phyloP scores from a whole-genome alignment of 2,113 vertebrate genomes.

The Cervus canadensis region DNA sequence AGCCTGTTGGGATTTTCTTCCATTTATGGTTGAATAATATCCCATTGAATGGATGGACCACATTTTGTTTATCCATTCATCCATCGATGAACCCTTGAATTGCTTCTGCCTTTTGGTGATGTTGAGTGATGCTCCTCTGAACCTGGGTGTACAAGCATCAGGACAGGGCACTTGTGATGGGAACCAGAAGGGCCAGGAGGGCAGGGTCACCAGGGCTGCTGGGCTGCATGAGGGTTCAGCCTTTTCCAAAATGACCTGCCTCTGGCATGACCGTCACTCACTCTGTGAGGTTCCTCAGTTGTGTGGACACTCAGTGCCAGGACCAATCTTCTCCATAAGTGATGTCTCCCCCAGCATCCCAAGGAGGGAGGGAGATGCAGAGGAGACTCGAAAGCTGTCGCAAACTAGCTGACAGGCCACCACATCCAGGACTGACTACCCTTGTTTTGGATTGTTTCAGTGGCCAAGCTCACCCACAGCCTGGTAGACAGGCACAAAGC shows the following conservation, averaged over 20 bases:
- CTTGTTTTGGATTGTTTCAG: not conserved
- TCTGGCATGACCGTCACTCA: not conserved
- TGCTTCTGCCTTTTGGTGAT: rapidly evolving
- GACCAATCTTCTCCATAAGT: not conserved
- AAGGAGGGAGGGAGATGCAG: not conserved
- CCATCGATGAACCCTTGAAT: rapidly evolving
- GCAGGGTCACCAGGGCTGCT: rapidly evolving
- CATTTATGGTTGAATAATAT: no score
- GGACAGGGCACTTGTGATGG: not conserved
- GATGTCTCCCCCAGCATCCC: not conserved
- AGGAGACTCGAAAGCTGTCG: not conserved
- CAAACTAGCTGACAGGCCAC: rapidly evolving
- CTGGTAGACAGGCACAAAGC: not conserved
- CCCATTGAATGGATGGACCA: rapidly evolving
- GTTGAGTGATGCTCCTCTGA: not conserved
- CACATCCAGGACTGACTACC: not conserved
- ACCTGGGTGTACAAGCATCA: no score
- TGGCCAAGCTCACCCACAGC: rapidly evolving
- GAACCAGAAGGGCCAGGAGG: not conserved
- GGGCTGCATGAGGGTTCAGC: rapidly evolving
- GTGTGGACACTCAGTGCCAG: not conserved
- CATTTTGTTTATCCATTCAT: rapidly evolving
- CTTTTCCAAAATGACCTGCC: rapidly evolving
- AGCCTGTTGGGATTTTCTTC: not conserved
- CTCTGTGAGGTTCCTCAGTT: not conserved